Evolutionary conservation across 2,113 vertebrate genomes (phyloP), one percentile per base, ranked within the genome.

Genomic region (Myrmecophaga tridactyla): DNA sequence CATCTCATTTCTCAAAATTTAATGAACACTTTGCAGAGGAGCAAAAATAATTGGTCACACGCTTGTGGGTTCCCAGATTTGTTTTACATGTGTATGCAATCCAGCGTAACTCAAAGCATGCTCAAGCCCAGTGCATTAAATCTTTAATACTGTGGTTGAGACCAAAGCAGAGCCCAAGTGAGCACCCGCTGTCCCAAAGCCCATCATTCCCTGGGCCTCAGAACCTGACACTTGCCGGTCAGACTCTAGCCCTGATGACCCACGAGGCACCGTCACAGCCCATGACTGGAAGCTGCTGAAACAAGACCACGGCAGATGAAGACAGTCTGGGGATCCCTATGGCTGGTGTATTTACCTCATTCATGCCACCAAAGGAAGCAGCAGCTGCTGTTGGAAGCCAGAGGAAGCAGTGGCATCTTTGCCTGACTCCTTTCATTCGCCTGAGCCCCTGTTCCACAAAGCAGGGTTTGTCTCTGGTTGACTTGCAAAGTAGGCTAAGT

Each of bases 11-110:
- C 94, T 96, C 93, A 96, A 96, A 98, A 97, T 97, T 96, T 96
- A 97, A 97, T 97, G 97, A 98, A 98, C 97, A 98, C 96, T 96
- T 97, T 96, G 72, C 72, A 92, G 95, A 98, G 93, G 94, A 97
- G 91, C 89, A 97, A 96, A 58, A 96, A 96, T 95, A 97, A 98
- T 95, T 93, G 96, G 89, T 93, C 96, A 91, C 95, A 97, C 84
- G 89, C 91, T 96, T 86, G 84, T 43, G 91, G 95, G 91, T 92
- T 97, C 94, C 97, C 96, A 97, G 97, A 98, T 97, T 82, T 95
- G 95, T 95, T 92, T 93, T 89, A 86, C 94, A 90, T 94, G 78
- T 89, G 90, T 65, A 41, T 89, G 70, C 75, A 89, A 90, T 88
- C 76, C 70, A 60, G 27, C 2, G 0, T 94, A 91, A 96, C 92